A percentile compares a stretch with the other conserved stretches of the same genome.
phyloP scores from a whole-genome alignment of 2,888 invertebrate species.

The Herminia tarsipennalis region DNA sequence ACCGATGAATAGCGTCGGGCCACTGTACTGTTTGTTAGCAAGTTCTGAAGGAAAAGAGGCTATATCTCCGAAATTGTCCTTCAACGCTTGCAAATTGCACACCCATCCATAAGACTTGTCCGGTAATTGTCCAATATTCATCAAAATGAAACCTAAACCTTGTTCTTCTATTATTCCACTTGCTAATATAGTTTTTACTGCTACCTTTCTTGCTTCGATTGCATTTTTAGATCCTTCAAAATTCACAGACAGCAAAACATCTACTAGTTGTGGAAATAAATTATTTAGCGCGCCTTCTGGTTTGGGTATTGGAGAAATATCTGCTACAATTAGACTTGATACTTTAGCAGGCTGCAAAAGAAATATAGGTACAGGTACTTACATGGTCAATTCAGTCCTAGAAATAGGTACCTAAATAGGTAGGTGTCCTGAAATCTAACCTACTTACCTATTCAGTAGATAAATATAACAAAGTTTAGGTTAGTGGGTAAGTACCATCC shows the following conservation, averaged over 20 bases:
- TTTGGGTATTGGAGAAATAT: conserved; percentile 88
- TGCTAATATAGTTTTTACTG: conserved; percentile 47
- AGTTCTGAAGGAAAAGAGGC: conserved; percentile 61
- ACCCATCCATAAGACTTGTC: conserved; percentile 60
- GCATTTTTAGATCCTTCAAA: conserved; percentile 81
- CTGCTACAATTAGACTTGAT: conserved; percentile 87
- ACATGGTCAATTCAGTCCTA: too few species aligned
- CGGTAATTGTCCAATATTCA: conserved; percentile 55
- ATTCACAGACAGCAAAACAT: conserved; percentile 84
- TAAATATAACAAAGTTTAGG: too few species aligned
- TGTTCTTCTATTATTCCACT: conserved; percentile 43
- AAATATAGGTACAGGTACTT: too few species aligned
- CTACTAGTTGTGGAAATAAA: conserved; percentile 79
- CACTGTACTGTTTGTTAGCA: conserved; percentile 48
- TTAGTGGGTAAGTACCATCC: too few species aligned
- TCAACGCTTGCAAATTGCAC: conserved; percentile 57
- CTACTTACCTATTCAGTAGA: too few species aligned
- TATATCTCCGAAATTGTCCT: conserved; percentile 50
- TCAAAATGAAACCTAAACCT: conserved; percentile 52
- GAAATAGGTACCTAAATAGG: too few species aligned
- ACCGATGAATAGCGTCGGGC: conserved; percentile 66
- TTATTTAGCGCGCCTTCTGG: too few species aligned
- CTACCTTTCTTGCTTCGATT: conserved; percentile 85
- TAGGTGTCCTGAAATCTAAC: too few species aligned
- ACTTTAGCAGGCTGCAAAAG: conserved; percentile 81